A percentile compares a stretch with the other conserved stretches of the same genome.
Evolutionary conservation across 2,888 invertebrate genomes (phyloP).

Genomic region (Thereva unica): DNA sequence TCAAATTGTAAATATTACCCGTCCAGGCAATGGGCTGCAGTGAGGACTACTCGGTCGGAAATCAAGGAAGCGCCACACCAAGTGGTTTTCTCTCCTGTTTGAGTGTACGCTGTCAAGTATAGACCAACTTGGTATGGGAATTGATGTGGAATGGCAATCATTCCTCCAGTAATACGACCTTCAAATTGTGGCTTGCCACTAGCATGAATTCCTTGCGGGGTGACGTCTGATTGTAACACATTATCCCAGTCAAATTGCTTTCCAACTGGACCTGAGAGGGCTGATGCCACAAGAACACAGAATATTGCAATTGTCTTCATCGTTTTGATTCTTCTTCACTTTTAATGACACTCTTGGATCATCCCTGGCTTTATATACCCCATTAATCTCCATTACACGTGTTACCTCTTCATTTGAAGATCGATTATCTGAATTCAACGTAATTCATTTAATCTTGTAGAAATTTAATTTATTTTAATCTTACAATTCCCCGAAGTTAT

Average conservation of each 20-base stretch:
- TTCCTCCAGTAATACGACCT: slow-evolving; percentile 55
- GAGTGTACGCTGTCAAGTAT: slow-evolving; percentile 1
- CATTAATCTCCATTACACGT: too few relatives aligned
- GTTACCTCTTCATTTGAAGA: too few relatives aligned
- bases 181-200: background rate
- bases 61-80: slow-evolving; percentile 34
- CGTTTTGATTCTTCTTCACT: background rate
- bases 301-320: slow-evolving; percentile 17
- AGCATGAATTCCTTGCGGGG: background rate
- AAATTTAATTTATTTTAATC: too few relatives aligned
- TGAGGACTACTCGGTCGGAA: slow-evolving; percentile 10
- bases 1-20: slow-evolving; percentile 7
- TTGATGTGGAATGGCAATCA: slow-evolving; percentile 50
- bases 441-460: too few relatives aligned
- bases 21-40: slow-evolving; percentile 40
- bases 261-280: slow-evolving; percentile 3
- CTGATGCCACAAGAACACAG: slow-evolving; percentile 5
- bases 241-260: background rate
- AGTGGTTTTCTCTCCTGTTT: background rate
- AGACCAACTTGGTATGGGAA: slow-evolving; percentile 49
- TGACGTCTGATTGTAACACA: slow-evolving; percentile 40
- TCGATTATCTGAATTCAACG: too few relatives aligned
- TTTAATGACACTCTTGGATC: too few relatives aligned
- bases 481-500: too few relatives aligned
- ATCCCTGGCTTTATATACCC: too few relatives aligned